Conservation (phyloP, 2,113 vertebrate species). For the Corythornis madagascariensis region DNA sequence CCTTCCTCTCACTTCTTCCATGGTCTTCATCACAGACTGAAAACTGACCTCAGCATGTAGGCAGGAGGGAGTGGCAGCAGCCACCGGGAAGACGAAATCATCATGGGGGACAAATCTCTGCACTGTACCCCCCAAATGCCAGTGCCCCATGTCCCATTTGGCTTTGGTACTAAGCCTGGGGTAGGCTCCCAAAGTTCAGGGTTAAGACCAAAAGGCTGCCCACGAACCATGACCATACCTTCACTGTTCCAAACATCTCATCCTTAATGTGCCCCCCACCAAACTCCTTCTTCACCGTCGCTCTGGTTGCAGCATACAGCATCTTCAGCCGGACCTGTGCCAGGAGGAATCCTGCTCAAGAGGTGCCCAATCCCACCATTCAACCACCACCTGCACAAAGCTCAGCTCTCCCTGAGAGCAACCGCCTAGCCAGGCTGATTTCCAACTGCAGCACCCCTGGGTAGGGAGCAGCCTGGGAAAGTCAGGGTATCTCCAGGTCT, state of each 20-base stretch:
- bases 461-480: background rate
- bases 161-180: fast-evolving
- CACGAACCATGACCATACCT: conserved; percentile 71
- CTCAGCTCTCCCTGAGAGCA: background rate
- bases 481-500: background rate
- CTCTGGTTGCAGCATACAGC: conserved; percentile 96
- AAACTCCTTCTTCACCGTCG: conserved; percentile 98
- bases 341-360: background rate
- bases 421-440: background rate
- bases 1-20: background rate
- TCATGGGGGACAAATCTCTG: fast-evolving
- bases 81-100: background rate
- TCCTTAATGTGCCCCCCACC: conserved; percentile 96
- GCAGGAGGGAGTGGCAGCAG: background rate
- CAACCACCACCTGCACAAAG: background rate
- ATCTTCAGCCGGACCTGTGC: conserved; percentile 95
- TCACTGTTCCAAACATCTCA: conserved; percentile 93
- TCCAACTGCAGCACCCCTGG: background rate
- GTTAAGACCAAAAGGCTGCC: background rate
- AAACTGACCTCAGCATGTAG: background rate
- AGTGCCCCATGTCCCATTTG: fast-evolving
- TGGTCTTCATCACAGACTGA: fast-evolving
- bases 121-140: background rate
- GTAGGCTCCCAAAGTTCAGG: background rate
- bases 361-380: background rate